A percentile compares a stretch with the other conserved stretches of the same genome.
Conservation (phyloP, 2,888 invertebrate species). For the Gerosis bhagava region DNA sequence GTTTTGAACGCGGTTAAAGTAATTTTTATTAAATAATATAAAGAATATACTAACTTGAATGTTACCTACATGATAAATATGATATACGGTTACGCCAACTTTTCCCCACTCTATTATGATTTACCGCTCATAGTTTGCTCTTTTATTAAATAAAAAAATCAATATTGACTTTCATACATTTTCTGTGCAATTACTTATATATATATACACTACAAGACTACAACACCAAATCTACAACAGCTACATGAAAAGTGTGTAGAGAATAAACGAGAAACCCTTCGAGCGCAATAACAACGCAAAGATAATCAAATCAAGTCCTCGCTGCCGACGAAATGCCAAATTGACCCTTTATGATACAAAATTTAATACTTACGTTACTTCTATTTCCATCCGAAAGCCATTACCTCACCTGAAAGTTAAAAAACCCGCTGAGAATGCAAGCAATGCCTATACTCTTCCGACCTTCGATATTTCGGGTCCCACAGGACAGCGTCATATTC, state of each 20-base stretch:
- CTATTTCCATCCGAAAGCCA: conserved; percentile 46
- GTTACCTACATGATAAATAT: too few species aligned
- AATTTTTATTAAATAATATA: too few species aligned
- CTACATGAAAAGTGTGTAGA: not conserved
- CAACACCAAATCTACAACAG: not conserved
- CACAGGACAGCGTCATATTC: conserved; percentile 61
- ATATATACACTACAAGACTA: not conserved
- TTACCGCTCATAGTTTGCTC: conserved; percentile 46
- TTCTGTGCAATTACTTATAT: too few species aligned
- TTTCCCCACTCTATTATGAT: conserved; percentile 43
- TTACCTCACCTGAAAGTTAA: conserved; percentile 54
- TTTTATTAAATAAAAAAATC: conserved; percentile 49
- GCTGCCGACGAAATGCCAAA: conserved; percentile 14
- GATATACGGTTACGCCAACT: conserved; percentile 56
- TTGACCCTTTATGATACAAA: conserved; percentile 27
- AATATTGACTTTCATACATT: not conserved
- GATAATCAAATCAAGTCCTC: conserved; percentile 15
- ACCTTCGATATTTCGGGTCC: conserved; percentile 54
- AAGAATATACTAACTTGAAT: too few species aligned
- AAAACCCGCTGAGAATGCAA: conserved; percentile 61
- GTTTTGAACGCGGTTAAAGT: too few species aligned
- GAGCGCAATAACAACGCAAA: not conserved
- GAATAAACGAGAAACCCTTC: not conserved
- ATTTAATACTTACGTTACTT: conserved; percentile 31
- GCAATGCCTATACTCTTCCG: conserved; percentile 45